Conservation (phyloP, 1,140 invertebrate species). For the Caenorhabditis remanei region DNA sequence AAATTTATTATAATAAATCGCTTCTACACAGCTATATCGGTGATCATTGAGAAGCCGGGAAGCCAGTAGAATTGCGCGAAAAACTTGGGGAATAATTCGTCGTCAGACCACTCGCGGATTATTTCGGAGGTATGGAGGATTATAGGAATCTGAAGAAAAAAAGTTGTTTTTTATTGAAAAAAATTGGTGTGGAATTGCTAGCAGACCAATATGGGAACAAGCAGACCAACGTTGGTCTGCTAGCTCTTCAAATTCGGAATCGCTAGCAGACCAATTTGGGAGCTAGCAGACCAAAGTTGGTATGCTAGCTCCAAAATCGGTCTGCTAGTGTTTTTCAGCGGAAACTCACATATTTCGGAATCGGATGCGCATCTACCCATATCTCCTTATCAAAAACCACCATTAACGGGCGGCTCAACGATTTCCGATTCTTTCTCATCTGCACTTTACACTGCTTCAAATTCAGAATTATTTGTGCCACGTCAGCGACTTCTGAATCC, state of each 20-base stretch:
- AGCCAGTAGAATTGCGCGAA: conserved; percentile 50
- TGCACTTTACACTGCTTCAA: conserved; percentile 36
- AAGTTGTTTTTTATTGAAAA: background rate
- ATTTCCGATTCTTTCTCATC: conserved; percentile 27
- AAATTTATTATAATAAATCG: background rate
- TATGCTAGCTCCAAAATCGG: too few species aligned
- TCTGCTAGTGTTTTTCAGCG: too few species aligned
- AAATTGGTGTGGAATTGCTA: background rate
- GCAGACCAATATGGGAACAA: too few species aligned
- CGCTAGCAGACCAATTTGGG: too few species aligned
- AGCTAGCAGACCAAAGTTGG: too few species aligned
- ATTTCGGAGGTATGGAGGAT: conserved; percentile 53
- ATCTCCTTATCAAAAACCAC: conserved; percentile 61
- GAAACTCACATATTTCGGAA: conserved; percentile 54
- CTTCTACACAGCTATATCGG: background rate
- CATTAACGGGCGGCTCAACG: conserved; percentile 45
- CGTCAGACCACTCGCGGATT: conserved; percentile 10
- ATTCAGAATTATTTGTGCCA: background rate
- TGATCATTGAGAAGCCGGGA: conserved; percentile 35
- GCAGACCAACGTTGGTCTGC: too few species aligned
- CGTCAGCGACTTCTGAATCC: background rate
- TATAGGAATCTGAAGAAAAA: conserved; percentile 55
- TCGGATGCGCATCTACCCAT: conserved; percentile 56
- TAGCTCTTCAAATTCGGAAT: conserved; percentile 27
- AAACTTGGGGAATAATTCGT: conserved; percentile 53